Evolutionary conservation across 2,888 invertebrate species (phyloP), one percentile per base, ranked within the genome.

Genomic region (Hipparchia semele): DNA sequence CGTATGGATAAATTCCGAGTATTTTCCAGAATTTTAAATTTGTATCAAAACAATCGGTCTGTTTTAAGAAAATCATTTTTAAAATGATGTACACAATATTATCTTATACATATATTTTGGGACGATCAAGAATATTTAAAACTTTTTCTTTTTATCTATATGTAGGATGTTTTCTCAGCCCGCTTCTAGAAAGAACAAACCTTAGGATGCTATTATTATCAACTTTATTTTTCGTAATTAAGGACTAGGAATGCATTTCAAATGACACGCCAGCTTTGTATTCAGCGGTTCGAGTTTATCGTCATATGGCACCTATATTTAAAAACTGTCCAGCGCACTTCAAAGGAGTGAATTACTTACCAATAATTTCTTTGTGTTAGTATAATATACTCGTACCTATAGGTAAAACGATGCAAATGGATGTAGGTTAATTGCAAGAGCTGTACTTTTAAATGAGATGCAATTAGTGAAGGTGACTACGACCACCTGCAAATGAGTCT

Each of bases 1-100:
- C 73, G 2, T 71, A 69, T 0, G 85, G 85, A 80, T 83, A 87
- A 33, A 90, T 77, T 8, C 81, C 88, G 2, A 90, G 81, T 39
- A 85, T 70, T 75, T 81, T 85, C 84, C 82, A 90, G 81, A 84
- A 86, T 53, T 73, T 82, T 70, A 85, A 80, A 70, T 89, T 85
- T 46, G 74, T 80, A 68, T 79, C 77, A 73, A 90, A 91, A 72
- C 87, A 89, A 74, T 87, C 86, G 23, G 82, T 80, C 81, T 86
- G 87, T 73, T 83, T 83, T 23, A 69, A 6, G 10, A 39, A 45
- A 45, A 39, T 45, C 73, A 76, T 74, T 23, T 13, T 59, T 33
- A 33, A 8, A 51, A 13, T n/a, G 8, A 58, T 58, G 13, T 39
- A 39, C 39, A 39, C 5, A 39, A 39, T 39, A 39, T 39, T 39